phyloP scores from a whole-genome alignment of 2,888 invertebrate species.

The Agrochola circellaris region DNA sequence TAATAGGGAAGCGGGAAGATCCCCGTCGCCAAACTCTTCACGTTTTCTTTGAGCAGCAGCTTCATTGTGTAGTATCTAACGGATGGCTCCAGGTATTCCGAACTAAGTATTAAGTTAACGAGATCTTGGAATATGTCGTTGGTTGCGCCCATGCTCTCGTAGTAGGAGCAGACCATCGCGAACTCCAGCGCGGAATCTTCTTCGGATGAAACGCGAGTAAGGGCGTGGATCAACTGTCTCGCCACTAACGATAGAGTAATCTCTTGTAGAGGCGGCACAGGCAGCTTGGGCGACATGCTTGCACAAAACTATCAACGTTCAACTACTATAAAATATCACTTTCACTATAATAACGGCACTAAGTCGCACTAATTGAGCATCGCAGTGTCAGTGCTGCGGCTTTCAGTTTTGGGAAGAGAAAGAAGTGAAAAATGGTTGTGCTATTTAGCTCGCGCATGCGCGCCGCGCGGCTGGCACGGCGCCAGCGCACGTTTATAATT shows the following conservation, averaged over 20 bases:
- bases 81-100: conserved; percentile 92
- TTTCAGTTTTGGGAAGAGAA: conserved; percentile 81
- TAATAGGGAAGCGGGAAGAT: conserved; percentile 94
- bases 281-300: conserved; percentile 92
- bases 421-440: conserved; percentile 84
- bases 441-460: conserved; percentile 86
- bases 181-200: conserved; percentile 91
- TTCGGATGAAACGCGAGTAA: conserved; percentile 91
- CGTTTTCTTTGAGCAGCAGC: conserved; percentile 92
- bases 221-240: conserved; percentile 91
- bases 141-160: conserved; percentile 91
- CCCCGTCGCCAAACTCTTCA: conserved; percentile 92
- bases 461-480: conserved; percentile 77
- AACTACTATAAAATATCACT: conserved; percentile 74
- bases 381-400: conserved; percentile 73
- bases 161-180: conserved; percentile 91
- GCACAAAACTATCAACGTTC: conserved; percentile 67
- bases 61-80: conserved; percentile 92
- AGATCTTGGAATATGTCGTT: conserved; percentile 93
- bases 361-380: conserved; percentile 81
- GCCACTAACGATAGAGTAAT: conserved; percentile 91
- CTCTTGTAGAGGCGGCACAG: conserved; percentile 91
- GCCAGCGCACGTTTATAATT: conserved; percentile 87
- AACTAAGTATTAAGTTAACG: conserved; percentile 91
- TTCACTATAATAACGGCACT: conserved; percentile 70